Conservation (phyloP, 92 coral and sea anemone genomes). For the Porites evermanni region DNA sequence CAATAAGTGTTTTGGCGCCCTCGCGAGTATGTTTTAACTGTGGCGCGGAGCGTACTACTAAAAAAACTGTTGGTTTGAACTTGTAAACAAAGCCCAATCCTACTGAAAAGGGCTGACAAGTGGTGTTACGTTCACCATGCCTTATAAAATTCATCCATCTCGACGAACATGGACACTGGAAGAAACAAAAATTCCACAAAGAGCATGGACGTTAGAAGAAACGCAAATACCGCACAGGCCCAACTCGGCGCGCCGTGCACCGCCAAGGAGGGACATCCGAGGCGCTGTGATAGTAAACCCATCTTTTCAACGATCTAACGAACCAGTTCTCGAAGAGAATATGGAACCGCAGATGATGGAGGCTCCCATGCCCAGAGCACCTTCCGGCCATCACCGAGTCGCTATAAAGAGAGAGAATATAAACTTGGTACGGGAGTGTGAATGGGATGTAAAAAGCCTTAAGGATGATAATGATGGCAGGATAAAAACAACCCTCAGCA, state of each 20-base stretch:
- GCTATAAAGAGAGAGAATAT: constrained; percentile 36
- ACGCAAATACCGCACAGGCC: constrained; percentile 37
- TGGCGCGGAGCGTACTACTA: background rate
- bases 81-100: background rate
- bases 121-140: constrained; percentile 4
- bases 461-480: background rate
- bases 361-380: background rate
- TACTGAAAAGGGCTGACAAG: background rate
- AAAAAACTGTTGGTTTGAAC: background rate
- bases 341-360: constrained; percentile 24
- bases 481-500: background rate
- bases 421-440: constrained; percentile 11
- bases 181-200: constrained; percentile 38
- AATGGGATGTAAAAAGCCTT: constrained; percentile 17
- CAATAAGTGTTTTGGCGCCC: constrained; percentile 1
- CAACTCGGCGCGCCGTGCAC: constrained; percentile 12
- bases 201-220: constrained; percentile 25
- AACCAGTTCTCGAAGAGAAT: constrained; percentile 9
- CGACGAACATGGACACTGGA: constrained; percentile 7
- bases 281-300: constrained; percentile 20
- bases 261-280: constrained; percentile 18
- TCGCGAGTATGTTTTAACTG: background rate
- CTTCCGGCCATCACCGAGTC: constrained; percentile 7
- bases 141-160: constrained; percentile 15
- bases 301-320: background rate